Evolutionary conservation across 1,140 invertebrate genomes (phyloP).

Genomic region (Calycopis cecrops): DNA sequence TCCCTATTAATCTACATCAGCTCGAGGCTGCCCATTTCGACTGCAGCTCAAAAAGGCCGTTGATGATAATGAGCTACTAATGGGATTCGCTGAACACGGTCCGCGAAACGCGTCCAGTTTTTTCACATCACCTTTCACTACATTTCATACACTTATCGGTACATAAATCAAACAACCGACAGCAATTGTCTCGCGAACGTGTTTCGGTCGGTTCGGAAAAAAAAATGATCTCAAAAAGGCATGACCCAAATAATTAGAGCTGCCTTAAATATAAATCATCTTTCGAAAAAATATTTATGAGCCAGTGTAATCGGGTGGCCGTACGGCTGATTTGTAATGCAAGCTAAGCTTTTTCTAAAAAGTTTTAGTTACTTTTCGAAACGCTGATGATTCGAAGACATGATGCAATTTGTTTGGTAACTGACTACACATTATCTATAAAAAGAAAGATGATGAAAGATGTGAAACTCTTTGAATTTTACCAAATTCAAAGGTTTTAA

Average conservation of each 20-base stretch:
- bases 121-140: conserved; percentile 10
- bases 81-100: background rate
- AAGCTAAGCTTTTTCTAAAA: no score
- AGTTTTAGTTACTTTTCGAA: no score
- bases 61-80: no score
- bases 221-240: conserved; percentile 51
- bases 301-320: conserved; percentile 51
- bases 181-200: conserved; percentile 26
- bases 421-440: no score
- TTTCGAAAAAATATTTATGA: conserved; percentile 59
- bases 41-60: no score
- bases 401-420: no score
- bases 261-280: conserved; percentile 58
- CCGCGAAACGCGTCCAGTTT: background rate
- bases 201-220: conserved; percentile 27
- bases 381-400: no score
- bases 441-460: no score
- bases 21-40: no score
- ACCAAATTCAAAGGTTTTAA: no score
- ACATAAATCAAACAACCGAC: conserved; percentile 14
- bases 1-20: no score
- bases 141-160: conserved; percentile 15
- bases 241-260: conserved; percentile 64
- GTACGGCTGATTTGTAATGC: conserved; percentile 9
- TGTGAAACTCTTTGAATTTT: no score